These are phyloP conservation scores for Erebia aethiops DNA, from an alignment of 2,888 invertebrate genomes.

Conservation along the genomic window DNA sequence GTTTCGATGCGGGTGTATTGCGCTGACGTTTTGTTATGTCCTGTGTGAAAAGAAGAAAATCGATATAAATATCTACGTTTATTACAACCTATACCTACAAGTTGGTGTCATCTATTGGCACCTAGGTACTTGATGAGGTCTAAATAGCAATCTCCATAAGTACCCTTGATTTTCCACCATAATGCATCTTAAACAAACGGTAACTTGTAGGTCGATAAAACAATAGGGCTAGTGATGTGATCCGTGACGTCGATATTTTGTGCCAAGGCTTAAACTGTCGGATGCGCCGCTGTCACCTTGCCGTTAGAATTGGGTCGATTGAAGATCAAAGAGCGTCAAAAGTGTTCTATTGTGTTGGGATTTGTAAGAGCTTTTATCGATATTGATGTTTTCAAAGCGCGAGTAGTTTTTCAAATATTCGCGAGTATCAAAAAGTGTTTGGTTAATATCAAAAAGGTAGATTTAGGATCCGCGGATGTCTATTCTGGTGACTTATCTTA, in stretches of 20 bases:
- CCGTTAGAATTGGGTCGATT: slow-evolving; percentile 60
- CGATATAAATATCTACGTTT: no score
- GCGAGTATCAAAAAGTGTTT: background rate
- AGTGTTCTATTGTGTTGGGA: slow-evolving; percentile 20
- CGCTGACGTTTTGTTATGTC: no score
- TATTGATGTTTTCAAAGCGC: background rate
- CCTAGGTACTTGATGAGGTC: background rate
- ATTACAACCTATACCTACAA: no score
- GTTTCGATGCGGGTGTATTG: no score
- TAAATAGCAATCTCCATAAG: slow-evolving; percentile 5
- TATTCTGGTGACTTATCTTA: no score
- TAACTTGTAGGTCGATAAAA: slow-evolving; percentile 25
- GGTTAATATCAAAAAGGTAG: background rate
- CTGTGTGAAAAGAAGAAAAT: no score
- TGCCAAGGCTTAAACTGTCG: slow-evolving; percentile 75
- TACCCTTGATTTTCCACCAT: slow-evolving; percentile 24
- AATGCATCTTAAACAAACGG: slow-evolving; percentile 19
- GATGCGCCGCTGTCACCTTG: slow-evolving; percentile 72
- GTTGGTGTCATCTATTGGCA: no score
- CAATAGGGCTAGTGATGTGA: slow-evolving; percentile 32
- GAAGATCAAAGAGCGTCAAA: slow-evolving; percentile 39
- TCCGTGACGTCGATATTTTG: slow-evolving; percentile 52
- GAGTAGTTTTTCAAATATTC: background rate
- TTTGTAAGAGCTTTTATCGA: slow-evolving; percentile 11
- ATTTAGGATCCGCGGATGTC: background rate